A percentile compares a stretch with the other conserved stretches of the same genome.
Conservation (phyloP, 2,888 invertebrate species). For the Amiota minor region DNA sequence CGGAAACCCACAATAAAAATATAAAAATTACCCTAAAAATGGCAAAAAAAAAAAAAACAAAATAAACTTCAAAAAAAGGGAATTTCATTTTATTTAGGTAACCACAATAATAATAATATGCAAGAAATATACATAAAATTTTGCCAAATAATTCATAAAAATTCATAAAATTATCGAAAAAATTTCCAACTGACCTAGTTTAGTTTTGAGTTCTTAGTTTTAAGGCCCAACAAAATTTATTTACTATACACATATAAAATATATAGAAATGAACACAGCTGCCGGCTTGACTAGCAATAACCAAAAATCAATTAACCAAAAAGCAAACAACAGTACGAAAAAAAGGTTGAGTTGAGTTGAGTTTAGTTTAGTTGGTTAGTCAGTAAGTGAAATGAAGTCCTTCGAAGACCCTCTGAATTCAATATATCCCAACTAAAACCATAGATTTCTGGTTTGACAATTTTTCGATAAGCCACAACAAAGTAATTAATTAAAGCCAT, state of each 20-base stretch:
- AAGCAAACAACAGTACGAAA: too few species aligned
- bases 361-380: too few species aligned
- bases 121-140: not conserved
- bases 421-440: constrained; percentile 38
- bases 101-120: constrained; percentile 20
- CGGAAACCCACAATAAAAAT: too few species aligned
- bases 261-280: constrained; percentile 33
- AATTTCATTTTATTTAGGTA: not conserved
- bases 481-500: constrained; percentile 47
- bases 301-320: constrained; percentile 53
- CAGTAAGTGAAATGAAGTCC: too few species aligned
- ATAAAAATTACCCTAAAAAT: too few species aligned
- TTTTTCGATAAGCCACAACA: constrained; percentile 51
- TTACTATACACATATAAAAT: too few species aligned
- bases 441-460: constrained; percentile 7
- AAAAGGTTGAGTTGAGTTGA: too few species aligned
- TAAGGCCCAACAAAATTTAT: too few species aligned
- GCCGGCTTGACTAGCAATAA: constrained; percentile 22
- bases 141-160: not conserved
- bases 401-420: not conserved
- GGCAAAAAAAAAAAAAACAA: not conserved
- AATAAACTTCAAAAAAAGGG: not conserved
- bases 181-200: too few species aligned
- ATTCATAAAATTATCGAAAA: not conserved
- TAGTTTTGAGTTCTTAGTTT: too few species aligned